phyloP scores from a whole-genome alignment of 2,888 invertebrate species.

The Eupithecia subumbrata region DNA sequence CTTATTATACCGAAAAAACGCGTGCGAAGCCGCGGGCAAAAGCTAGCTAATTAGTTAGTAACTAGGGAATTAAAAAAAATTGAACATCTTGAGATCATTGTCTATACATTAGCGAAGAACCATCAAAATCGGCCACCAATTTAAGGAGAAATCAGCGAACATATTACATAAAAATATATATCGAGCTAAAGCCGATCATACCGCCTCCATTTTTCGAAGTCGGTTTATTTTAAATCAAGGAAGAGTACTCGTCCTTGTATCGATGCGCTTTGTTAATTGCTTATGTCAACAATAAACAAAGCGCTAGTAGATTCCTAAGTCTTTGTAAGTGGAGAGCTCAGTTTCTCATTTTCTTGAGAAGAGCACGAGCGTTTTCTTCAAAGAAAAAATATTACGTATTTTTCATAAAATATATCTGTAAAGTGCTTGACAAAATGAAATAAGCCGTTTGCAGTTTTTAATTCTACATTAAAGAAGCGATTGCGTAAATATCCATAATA shows the following conservation, averaged over 20 bases:
- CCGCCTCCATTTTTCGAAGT: background rate
- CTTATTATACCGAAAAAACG: no score
- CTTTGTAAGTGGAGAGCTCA: background rate
- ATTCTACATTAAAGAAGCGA: background rate
- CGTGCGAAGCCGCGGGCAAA: no score
- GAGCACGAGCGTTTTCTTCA: background rate
- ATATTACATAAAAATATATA: no score
- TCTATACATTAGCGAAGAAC: slow-evolving; percentile 2
- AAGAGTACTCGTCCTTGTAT: background rate
- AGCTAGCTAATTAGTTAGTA: no score
- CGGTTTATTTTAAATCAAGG: background rate
- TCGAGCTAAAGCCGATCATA: no score
- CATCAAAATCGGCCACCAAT: background rate
- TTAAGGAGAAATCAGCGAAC: background rate
- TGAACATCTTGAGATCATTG: no score
- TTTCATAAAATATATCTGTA: background rate
- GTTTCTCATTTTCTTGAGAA: background rate
- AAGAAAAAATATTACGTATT: background rate
- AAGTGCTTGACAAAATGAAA: background rate
- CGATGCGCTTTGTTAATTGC: background rate
- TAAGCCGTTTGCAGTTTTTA: background rate
- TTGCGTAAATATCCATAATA: slow-evolving; percentile 8
- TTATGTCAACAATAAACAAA: background rate
- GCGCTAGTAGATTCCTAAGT: background rate
- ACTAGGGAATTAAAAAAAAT: no score